A percentile compares a stretch with the other conserved stretches of the same genome.
These are phyloP conservation scores for Dysmachus trigonus DNA, from an alignment of 2,888 invertebrate genomes.

Conservation along the genomic window DNA sequence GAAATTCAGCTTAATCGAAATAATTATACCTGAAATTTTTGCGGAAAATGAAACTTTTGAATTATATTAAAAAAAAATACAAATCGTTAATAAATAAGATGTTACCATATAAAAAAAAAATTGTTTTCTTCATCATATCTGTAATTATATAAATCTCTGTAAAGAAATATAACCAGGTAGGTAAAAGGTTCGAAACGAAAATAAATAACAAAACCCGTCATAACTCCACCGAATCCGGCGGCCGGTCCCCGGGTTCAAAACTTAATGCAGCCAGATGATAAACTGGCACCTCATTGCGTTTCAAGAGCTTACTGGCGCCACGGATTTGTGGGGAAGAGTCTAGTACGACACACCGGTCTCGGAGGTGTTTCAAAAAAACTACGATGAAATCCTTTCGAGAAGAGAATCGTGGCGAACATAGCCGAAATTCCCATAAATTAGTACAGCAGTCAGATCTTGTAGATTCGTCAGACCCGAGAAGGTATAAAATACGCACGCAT, in stretches of 20 bases:
- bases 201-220: constrained; percentile 5
- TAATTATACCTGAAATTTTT: neutral
- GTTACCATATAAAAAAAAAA: neutral
- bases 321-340: constrained; percentile 8
- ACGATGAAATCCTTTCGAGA: constrained; percentile 3
- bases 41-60: neutral
- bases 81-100: neutral
- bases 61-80: neutral
- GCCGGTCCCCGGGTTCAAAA: neutral
- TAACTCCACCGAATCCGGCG: neutral
- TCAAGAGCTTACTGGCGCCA: constrained; percentile 23
- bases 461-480: constrained; percentile 12
- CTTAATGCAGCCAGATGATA: constrained; percentile 1
- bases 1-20: neutral
- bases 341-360: constrained; percentile 7
- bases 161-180: neutral
- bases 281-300: constrained; percentile 20
- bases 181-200: neutral
- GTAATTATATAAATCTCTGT: neutral
- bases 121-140: neutral
- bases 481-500: constrained; percentile 23
- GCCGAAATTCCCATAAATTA: constrained; percentile 27
- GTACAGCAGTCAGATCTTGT: constrained; percentile 8
- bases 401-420: constrained; percentile 24
- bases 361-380: constrained; percentile 4